Evolutionary conservation across 2,888 invertebrate genomes (phyloP).

Genomic region (Agelastica alni): DNA sequence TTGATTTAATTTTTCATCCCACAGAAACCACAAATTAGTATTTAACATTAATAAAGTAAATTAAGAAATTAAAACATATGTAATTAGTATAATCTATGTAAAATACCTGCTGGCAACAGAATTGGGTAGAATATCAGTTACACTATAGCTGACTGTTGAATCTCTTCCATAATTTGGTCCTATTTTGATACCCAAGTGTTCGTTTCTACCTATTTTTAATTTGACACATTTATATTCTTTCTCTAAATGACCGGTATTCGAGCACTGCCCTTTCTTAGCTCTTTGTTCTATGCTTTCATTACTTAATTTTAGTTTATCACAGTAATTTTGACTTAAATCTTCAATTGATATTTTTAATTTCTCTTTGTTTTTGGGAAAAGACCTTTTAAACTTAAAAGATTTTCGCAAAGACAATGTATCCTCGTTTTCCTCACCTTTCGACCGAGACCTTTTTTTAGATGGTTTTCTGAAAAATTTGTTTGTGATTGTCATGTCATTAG

Average conservation of each 20-base stretch:
- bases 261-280: slow-evolving; percentile 13
- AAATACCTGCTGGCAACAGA: slow-evolving; percentile 59
- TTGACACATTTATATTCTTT: slow-evolving; percentile 50
- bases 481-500: slow-evolving; percentile 17
- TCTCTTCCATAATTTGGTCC: slow-evolving; percentile 37
- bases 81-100: background rate
- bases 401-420: slow-evolving; percentile 30
- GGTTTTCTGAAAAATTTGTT: slow-evolving; percentile 31
- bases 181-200: slow-evolving; percentile 45
- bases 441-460: slow-evolving; percentile 39
- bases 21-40: too few species aligned
- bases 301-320: slow-evolving; percentile 41
- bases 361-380: slow-evolving; percentile 32
- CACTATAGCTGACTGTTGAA: slow-evolving; percentile 53
- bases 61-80: background rate
- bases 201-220: slow-evolving; percentile 39
- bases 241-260: slow-evolving; percentile 29
- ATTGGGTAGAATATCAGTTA: slow-evolving; percentile 58
- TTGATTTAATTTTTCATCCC: too few species aligned
- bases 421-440: slow-evolving; percentile 33
- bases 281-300: slow-evolving; percentile 10
- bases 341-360: slow-evolving; percentile 36
- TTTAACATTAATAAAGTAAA: background rate
- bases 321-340: slow-evolving; percentile 42
- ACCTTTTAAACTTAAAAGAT: slow-evolving; percentile 34